Base-by-base conservation (phyloP, 2,113 vertebrate genomes). In the Lagenorhynchus albirostris region DNA sequence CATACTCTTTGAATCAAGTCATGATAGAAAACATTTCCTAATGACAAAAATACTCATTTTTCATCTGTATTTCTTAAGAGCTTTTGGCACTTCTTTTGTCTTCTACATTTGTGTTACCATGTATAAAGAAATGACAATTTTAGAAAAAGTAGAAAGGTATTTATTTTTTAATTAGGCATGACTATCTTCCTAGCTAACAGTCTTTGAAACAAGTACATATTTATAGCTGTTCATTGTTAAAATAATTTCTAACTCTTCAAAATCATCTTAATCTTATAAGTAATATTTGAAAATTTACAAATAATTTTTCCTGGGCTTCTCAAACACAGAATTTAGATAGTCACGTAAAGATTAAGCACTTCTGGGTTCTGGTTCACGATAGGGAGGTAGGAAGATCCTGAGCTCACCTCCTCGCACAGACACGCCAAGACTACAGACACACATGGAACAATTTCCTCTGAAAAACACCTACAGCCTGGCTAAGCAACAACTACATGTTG, bases 261-360 rank as follows among this genome's bases (percentile, higher is more conserved):
- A 83, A 74, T 47, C 12, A 53, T 71, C 18, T 82, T 91, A 91
- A 84, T 77, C 20, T 95, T 84, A n/a, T 33, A 76, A 82, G 25
- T 70, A 80, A 50, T 70, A 89, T 67, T 77, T 93, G 17, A 98
- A 95, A 76, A 31, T 47, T 9, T 70, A 96, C 55, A 47, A 74
- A 50, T 15, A 11, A 31, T 36, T 90, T 96, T 95, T 71, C 8
- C 26, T 74, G 12, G 1, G 38, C 41, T 65, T 94, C 41, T 76
- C 31, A 93, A 84, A 33, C 63, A 81, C 1, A 63, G 6, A 71
- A 83, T 74, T 92, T 55, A 79, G 13, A 89, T 4, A 62, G 23
- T 74, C 13, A 76, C n/a, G 5, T 71, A 77, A n/a, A 58, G 8
- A 89, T 91, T 25, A 76, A 65, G 29, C 15, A 85, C 41, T 65